Evolutionary conservation across 2,888 invertebrate species (phyloP).

Genomic region (Idaea aversata): DNA sequence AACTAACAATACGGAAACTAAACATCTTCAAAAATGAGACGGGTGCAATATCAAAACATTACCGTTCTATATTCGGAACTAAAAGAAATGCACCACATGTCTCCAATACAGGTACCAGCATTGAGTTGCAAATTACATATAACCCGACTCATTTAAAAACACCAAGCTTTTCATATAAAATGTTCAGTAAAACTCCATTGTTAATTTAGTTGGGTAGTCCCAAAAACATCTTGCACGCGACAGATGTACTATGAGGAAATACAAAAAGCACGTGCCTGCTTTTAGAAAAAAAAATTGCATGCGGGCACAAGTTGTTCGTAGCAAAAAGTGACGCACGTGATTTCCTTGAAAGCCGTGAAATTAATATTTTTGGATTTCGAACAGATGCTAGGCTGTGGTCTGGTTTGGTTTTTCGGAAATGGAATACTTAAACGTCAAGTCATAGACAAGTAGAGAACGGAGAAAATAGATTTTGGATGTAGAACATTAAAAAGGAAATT

Average conservation of each 20-base stretch:
- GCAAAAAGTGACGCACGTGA: constrained; percentile 58
- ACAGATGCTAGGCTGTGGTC: not conserved
- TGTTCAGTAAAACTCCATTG: constrained; percentile 17
- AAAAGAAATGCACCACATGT: constrained; percentile 72
- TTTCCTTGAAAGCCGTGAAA: constrained; percentile 60
- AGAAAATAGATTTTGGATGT: not conserved
- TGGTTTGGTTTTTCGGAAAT: constrained; percentile 1
- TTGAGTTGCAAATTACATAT: constrained; percentile 70
- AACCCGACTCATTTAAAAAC: constrained; percentile 37
- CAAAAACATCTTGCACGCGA: constrained; percentile 73
- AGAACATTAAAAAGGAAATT: not conserved
- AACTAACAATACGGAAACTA: not conserved
- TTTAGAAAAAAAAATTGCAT: constrained; percentile 61
- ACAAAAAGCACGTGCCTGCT: constrained; percentile 74
- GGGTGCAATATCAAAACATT: constrained; percentile 43
- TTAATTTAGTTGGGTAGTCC: constrained; percentile 43
- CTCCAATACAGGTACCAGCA: constrained; percentile 69
- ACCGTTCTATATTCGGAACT: constrained; percentile 65
- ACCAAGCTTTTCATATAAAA: constrained; percentile 3
- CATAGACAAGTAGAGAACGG: not conserved
- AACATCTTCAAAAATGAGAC: constrained; percentile 21
- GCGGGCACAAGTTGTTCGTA: constrained; percentile 74
- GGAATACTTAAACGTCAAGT: constrained; percentile 1
- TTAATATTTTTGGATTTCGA: constrained; percentile 49
- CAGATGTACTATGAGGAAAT: constrained; percentile 74